Percentiles rank a stretch among this genome's conserved stretches.
phyloP scores from a whole-genome alignment of 2,888 invertebrate species.

The Apodemia zela region DNA sequence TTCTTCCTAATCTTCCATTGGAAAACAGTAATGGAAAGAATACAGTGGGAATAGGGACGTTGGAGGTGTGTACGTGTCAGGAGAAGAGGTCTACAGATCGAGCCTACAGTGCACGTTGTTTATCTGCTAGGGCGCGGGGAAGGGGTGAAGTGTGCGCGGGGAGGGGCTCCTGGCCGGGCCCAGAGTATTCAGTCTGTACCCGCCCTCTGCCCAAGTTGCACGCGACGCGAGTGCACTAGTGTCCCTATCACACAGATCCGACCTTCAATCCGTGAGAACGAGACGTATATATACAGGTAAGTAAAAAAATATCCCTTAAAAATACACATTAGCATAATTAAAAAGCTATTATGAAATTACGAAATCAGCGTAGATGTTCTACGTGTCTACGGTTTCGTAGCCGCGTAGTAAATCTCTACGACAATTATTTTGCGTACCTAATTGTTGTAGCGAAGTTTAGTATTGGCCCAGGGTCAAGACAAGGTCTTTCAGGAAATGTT shows the following conservation, averaged over 20 bases:
- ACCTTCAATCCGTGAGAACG: constrained; percentile 75
- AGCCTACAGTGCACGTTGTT: constrained; percentile 79
- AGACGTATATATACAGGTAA: constrained; percentile 72
- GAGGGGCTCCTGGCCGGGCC: constrained; percentile 69
- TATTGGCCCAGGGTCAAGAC: constrained; percentile 11
- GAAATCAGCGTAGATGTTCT: constrained; percentile 19
- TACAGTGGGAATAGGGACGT: constrained; percentile 35
- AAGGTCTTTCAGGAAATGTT: constrained; percentile 10
- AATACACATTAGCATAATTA: constrained; percentile 9
- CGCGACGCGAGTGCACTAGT: constrained; percentile 61
- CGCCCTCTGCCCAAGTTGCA: constrained; percentile 56
- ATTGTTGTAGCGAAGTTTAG: constrained; percentile 16
- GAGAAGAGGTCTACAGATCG: constrained; percentile 61
- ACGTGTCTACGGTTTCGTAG: constrained; percentile 32
- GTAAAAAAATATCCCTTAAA: constrained; percentile 42
- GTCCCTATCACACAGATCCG: constrained; percentile 55
- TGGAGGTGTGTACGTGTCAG: constrained; percentile 47
- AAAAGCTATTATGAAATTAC: neutral
- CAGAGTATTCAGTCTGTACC: constrained; percentile 58
- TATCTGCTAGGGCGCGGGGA: constrained; percentile 69
- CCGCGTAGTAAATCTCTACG: constrained; percentile 28
- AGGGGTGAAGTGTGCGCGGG: constrained; percentile 36
- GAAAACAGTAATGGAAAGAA: constrained; percentile 30
- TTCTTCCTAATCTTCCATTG: neutral
- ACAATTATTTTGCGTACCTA: constrained; percentile 14